Conservation (phyloP, 2,797 vertebrate species). For the Melanotaenia parkinsoni region DNA sequence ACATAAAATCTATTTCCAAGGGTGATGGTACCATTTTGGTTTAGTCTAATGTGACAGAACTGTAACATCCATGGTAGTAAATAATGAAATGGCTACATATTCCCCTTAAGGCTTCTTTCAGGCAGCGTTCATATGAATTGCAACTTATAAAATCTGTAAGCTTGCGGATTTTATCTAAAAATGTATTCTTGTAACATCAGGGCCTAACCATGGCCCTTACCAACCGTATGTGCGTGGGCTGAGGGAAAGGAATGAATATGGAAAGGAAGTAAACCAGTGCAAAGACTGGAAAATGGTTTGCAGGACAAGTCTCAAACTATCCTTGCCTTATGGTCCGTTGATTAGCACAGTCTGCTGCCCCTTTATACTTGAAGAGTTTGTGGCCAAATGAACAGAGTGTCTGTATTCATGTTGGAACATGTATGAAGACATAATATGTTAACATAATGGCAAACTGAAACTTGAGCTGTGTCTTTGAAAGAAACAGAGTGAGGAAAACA, state of each 20-base stretch:
- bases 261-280: too few species aligned
- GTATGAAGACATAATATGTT: neutral
- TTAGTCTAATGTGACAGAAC: neutral
- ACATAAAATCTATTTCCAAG: constrained; percentile 6
- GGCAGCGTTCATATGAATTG: neutral
- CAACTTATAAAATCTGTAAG: neutral
- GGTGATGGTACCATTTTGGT: neutral
- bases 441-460: neutral
- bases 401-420: neutral
- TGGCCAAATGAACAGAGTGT: neutral
- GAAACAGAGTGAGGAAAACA: too few species aligned
- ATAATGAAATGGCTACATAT: neutral
- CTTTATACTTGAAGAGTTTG: too few species aligned
- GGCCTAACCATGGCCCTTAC: neutral
- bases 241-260: too few species aligned
- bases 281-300: too few species aligned
- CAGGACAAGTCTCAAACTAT: too few species aligned
- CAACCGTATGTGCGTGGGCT: too few species aligned
- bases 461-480: too few species aligned
- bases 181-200: neutral
- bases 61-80: neutral
- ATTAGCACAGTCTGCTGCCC: too few species aligned
- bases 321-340: too few species aligned
- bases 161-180: neutral
- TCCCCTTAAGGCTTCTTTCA: neutral